These are phyloP conservation scores for Aphidius ervi DNA, from an alignment of 1,140 invertebrate species.

Conservation along the genomic window DNA sequence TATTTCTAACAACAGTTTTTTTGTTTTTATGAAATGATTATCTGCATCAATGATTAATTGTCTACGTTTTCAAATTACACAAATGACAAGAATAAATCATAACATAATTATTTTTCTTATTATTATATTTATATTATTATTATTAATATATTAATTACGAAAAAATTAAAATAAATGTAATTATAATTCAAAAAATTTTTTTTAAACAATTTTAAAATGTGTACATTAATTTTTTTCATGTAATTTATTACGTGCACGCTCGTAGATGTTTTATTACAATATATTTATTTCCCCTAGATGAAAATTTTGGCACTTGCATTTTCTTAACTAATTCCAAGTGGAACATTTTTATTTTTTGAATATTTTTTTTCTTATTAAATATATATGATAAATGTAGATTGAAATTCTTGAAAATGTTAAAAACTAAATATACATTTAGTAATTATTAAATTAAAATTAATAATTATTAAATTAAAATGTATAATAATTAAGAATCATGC, in stretches of 20 bases:
- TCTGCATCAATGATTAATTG: slow-evolving; percentile 18
- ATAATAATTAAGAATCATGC: no score
- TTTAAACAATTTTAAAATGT: no score
- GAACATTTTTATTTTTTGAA: slow-evolving; percentile 6
- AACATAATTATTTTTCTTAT: slow-evolving; percentile 1
- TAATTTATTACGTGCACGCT: not conserved
- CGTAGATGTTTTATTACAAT: not conserved
- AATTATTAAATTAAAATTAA: no score
- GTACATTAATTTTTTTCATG: not conserved
- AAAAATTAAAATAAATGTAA: no score
- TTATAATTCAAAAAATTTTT: no score
- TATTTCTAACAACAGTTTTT: slow-evolving; percentile 8
- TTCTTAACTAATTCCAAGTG: slow-evolving; percentile 12
- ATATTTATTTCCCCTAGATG: slow-evolving; percentile 5
- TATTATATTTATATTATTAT: not conserved
- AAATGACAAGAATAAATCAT: slow-evolving; percentile 9
- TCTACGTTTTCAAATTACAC: slow-evolving; percentile 14
- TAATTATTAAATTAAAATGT: no score
- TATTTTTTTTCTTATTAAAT: not conserved
- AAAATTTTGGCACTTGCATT: slow-evolving; percentile 20
- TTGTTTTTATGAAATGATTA: slow-evolving; percentile 17
- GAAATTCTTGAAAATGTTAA: slow-evolving; percentile 18
- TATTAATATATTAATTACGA: no score
- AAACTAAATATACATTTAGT: slow-evolving; percentile 23
- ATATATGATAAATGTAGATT: no score